Evolutionary conservation across 2,113 vertebrate species (phyloP).

Genomic region (Cranoglanis bouderius): DNA sequence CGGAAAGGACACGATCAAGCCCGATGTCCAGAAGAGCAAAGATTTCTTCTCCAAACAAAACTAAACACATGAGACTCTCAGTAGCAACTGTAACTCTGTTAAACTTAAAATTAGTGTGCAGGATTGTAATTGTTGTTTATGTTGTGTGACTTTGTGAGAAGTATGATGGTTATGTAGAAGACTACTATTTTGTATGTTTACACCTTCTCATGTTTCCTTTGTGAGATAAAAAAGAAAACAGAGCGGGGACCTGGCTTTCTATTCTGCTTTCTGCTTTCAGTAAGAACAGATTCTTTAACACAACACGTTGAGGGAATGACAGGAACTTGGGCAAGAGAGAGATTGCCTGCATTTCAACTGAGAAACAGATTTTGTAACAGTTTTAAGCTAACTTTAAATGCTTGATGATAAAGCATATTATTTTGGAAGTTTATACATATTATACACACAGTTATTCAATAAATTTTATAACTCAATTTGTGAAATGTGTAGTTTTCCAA

Average conservation of each 20-base stretch:
- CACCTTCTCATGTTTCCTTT: background rate
- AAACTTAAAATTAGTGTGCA: background rate
- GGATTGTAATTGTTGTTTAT: background rate
- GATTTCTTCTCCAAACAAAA: slow-evolving; percentile 95
- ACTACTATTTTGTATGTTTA: background rate
- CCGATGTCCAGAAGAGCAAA: slow-evolving; percentile 92
- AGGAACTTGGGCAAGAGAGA: background rate
- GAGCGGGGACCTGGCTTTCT: background rate
- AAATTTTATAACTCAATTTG: background rate
- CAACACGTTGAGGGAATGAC: background rate
- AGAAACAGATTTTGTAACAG: background rate
- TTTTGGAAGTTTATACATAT: background rate
- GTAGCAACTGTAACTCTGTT: slow-evolving; percentile 11
- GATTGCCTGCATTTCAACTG: background rate
- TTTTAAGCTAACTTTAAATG: background rate
- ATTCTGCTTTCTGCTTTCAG: background rate
- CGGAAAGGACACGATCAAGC: slow-evolving; percentile 97
- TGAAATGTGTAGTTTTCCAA: background rate
- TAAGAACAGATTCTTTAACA: background rate
- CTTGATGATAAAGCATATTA: background rate
- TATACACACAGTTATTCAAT: background rate
- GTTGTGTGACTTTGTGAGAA: background rate
- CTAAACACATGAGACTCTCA: slow-evolving; percentile 60
- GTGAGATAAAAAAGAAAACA: slow-evolving; percentile 1
- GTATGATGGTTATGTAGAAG: background rate